Evolutionary conservation across 2,888 invertebrate genomes (phyloP), one percentile per base, ranked within the genome.

Genomic region (Cerastoderma edule): DNA sequence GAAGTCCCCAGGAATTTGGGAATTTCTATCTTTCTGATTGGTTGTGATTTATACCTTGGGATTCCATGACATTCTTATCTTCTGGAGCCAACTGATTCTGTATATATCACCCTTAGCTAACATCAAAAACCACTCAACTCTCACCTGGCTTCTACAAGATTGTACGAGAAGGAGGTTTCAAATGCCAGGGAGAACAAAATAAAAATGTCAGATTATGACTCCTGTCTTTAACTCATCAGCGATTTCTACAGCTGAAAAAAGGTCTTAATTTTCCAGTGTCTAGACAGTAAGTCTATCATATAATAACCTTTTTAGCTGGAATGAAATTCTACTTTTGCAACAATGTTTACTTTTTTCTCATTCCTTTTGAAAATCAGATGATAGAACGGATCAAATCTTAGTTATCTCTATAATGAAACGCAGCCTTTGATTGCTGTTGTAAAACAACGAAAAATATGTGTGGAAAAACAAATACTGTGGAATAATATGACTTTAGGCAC

Each of bases 21-120:
- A 60, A 60, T 60, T 60, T 60, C 60, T 60, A 60, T 33, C 33
- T 32, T 50, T 67, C 64, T 76, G 67, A 76, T 76, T 76, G 72
- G 54, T 32, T 65, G 44, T 76, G 76, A 76, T 72, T 76, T 72
- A 72, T 76, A 72, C 76, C 67, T 68, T 54, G 56, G 30, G 64
- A 30, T 72, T 72, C 72, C 64, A 72, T 76, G 68, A 72, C 76
- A 72, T 65, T 68, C 63, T 69, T 69, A 69, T 69, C 69, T 46
- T 24, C 39, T 39, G 22, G 28, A 56, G 67, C 67, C 67, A 67
- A 56, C 56, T 19, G 56, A 22, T 39, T 39, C 53, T 39, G 67
- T 54, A 56, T 56, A 67, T 56, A 54, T 67, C 67, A 56, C 35
- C 56, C 54, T 56, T 54, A 13, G 16, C 67, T 39, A 67, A 56